phyloP scores from a whole-genome alignment of 2,113 vertebrate species.

The Xenus cinereus region DNA sequence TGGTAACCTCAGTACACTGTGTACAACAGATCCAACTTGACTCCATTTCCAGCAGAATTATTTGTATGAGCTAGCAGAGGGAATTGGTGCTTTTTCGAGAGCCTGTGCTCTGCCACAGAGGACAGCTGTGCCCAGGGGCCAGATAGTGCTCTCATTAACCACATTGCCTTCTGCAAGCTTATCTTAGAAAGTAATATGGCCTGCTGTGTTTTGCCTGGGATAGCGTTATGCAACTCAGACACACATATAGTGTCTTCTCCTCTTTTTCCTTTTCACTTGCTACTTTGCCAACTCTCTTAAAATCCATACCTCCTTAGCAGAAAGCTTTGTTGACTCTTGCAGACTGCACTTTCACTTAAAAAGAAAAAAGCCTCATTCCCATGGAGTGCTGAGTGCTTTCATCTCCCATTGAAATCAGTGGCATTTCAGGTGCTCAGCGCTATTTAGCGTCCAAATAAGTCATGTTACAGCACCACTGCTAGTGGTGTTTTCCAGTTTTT shows the following conservation, averaged over 20 bases:
- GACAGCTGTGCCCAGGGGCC: background rate
- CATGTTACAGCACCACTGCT: background rate
- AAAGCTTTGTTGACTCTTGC: background rate
- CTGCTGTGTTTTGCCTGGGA: background rate
- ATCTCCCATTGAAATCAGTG: background rate
- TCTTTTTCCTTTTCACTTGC: background rate
- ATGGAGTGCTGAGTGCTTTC: background rate
- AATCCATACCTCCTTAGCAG: background rate
- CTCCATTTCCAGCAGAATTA: background rate
- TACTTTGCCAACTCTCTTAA: background rate
- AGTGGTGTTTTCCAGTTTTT: background rate
- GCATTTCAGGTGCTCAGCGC: background rate
- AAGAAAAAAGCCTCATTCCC: background rate
- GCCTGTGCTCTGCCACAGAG: background rate
- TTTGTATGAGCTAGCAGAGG: background rate
- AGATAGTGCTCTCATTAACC: background rate
- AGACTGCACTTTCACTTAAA: background rate
- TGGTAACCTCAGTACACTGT: background rate
- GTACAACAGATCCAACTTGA: background rate
- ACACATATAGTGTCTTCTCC: background rate
- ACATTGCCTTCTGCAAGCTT: background rate
- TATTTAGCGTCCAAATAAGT: background rate
- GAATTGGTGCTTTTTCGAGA: rapidly evolving
- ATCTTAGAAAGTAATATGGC: background rate
- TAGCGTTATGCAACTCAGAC: background rate